phyloP scores from a whole-genome alignment of 2,113 vertebrate species.

The Vulpes lagopus region DNA sequence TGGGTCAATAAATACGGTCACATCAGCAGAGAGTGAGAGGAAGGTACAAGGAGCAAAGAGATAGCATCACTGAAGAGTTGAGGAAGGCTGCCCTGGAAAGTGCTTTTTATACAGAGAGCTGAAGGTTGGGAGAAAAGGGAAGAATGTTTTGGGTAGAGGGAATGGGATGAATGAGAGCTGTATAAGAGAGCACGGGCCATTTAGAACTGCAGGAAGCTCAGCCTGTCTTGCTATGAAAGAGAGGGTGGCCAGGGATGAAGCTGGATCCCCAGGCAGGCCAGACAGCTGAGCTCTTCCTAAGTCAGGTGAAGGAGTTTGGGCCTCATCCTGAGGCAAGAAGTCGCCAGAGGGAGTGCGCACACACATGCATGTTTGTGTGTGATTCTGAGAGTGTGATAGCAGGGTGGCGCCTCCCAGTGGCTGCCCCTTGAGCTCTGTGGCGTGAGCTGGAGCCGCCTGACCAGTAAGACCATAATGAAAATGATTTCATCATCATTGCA shows the following conservation, averaged over 20 bases:
- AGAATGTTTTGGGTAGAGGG: background rate
- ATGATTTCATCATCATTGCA: constrained; percentile 47
- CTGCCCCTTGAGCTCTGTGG: background rate
- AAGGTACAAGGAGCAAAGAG: background rate
- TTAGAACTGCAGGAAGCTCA: background rate
- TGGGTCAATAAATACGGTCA: background rate
- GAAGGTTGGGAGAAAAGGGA: background rate
- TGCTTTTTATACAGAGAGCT: background rate
- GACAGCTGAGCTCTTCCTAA: background rate
- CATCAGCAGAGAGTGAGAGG: background rate
- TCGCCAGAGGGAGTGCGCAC: background rate
- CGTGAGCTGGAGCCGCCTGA: background rate
- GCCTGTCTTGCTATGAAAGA: background rate
- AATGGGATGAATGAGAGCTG: background rate
- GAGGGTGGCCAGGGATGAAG: background rate
- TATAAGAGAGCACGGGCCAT: fast-evolving
- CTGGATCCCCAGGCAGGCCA: background rate
- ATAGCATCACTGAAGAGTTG: too few relatives aligned
- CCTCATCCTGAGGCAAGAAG: background rate
- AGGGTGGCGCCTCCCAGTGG: background rate
- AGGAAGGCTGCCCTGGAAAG: background rate
- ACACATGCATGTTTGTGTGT: too few relatives aligned
- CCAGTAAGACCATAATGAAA: constrained; percentile 51
- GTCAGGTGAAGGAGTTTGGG: background rate
- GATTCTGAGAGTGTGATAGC: background rate